Evolutionary conservation across 1,140 invertebrate genomes (phyloP).

Genomic region (Bombus haemorrhoidalis): DNA sequence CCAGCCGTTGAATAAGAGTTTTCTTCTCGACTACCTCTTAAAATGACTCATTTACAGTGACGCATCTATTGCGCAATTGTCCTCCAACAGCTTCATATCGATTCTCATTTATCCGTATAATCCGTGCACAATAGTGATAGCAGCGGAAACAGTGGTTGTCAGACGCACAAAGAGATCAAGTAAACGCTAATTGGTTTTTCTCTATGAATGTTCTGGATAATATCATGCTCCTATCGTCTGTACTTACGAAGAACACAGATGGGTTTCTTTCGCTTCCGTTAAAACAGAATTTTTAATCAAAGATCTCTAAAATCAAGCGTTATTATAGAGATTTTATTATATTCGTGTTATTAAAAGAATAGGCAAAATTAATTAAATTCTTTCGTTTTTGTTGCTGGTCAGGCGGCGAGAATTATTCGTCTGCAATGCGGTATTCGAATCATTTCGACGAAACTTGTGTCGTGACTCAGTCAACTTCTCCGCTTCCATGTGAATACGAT

Average conservation of each 20-base stretch:
- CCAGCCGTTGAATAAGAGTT: not conserved
- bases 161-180: slow-evolving; percentile 46
- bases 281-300: slow-evolving; percentile 25
- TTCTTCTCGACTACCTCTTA: not conserved
- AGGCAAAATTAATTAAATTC: not conserved
- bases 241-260: not conserved
- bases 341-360: not conserved
- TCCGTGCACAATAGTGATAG: not conserved
- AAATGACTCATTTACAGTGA: not conserved
- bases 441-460: not conserved
- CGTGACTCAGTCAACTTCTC: not conserved
- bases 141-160: slow-evolving; percentile 43
- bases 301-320: not conserved
- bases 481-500: no score
- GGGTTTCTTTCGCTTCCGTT: not conserved
- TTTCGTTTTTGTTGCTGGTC: not conserved
- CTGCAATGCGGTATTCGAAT: slow-evolving; percentile 32
- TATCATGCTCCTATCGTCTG: not conserved
- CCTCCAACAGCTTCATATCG: slow-evolving; percentile 2
- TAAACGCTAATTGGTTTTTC: slow-evolving; percentile 41
- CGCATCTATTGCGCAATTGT: not conserved
- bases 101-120: slow-evolving; percentile 28
- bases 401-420: not conserved
- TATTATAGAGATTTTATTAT: not conserved
- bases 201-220: not conserved